Conservation (phyloP, 2,113 vertebrate species). For the Neogale vison region DNA sequence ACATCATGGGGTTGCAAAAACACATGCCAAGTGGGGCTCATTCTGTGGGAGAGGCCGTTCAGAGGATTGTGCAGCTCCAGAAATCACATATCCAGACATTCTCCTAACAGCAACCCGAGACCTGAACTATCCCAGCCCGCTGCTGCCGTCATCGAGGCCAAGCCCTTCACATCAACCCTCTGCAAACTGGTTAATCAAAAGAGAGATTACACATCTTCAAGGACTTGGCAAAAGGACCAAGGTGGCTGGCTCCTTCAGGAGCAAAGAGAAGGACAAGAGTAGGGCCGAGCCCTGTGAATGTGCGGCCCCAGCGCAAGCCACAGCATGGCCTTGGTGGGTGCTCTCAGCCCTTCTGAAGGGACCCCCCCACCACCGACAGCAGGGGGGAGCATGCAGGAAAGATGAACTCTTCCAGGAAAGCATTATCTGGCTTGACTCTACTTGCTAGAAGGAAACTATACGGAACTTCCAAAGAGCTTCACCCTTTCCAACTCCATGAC, state of each 20-base stretch:
- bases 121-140: background rate
- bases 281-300: rapidly evolving
- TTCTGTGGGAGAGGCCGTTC: rapidly evolving
- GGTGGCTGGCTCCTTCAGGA: background rate
- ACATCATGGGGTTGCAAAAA: background rate
- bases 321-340: background rate
- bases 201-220: background rate
- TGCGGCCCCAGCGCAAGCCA: background rate
- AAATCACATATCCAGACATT: background rate
- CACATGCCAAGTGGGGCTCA: background rate
- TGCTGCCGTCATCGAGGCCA: background rate
- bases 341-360: background rate
- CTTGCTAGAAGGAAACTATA: background rate
- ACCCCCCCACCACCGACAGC: background rate
- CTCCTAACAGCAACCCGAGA: background rate
- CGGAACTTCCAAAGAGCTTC: background rate
- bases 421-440: background rate
- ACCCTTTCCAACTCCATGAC: background rate
- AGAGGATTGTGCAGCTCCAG: background rate
- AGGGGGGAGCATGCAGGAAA: background rate
- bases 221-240: background rate
- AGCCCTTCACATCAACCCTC: background rate
- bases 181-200: background rate
- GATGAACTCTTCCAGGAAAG: background rate
- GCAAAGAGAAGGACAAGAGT: background rate